Base-by-base conservation (phyloP, 2,888 invertebrate genomes). In the Phalera bucephala region DNA sequence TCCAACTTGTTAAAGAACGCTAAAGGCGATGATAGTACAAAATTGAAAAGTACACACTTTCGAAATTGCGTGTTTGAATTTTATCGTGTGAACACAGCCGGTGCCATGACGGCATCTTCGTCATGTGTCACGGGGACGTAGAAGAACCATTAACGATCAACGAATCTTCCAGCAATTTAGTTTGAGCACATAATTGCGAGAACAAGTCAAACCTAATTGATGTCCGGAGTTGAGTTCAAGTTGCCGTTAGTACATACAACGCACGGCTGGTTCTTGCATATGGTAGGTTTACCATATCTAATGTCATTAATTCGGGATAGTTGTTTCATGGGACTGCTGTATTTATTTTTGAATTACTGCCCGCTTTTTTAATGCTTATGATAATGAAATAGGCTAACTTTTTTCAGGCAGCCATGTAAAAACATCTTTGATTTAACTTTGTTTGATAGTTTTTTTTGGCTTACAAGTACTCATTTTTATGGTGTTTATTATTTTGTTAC, bases 111-210 rank as follows among this genome's bases (percentile, higher is more conserved):
- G 40, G 9, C 10, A 10, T 56, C 59, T 50, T 48, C 63, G 67
- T 69, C 75, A 73, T 72, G 78, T 82, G 80, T 81, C 79, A 77
- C 66, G 72, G 70, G 63, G 67, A 68, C 67, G 76, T 70, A 74
- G 66, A 54, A 64, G 72, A 67, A 59, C 73, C 76, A 80, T 85
- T 85, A 83, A 73, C 73, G 80, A 80, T 76, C 72, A 69, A 75
- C 76, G 77, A 83, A 84, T 83, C 80, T 82, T 79, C 76, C 73
- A 82, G 77, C 79, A 84, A 84, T 87, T 87, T 85, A 76, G 73
- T 80, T 78, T 80, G 81, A 86, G 84, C 77, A 85, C 80, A 86
- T 89, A 89, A 89, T 88, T 87, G 84, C 84, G 75, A 76, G 82
- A 83, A 81, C 80, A 76, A 82, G 80, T 87, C 81, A 78, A 80